Evolutionary conservation across 2,888 invertebrate genomes (phyloP).

Genomic region (Mimas tiliae): DNA sequence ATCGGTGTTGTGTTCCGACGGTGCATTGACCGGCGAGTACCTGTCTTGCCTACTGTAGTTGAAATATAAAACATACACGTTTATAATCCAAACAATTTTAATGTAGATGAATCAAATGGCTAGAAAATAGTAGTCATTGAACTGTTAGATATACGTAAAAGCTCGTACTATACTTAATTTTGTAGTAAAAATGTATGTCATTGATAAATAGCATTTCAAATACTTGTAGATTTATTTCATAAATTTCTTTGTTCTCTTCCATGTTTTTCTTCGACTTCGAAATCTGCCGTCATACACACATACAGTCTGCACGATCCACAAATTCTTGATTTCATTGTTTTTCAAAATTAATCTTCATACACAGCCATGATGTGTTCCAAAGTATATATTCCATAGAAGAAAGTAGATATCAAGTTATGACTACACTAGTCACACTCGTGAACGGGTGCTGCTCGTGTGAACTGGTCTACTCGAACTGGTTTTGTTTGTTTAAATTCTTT

Average conservation of each 20-base stretch:
- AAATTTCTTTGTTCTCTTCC: neutral
- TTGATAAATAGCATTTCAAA: neutral
- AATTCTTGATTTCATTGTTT: no score
- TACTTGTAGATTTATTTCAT: neutral
- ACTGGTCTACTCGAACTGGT: no score
- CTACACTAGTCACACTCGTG: no score
- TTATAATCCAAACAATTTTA: slow-evolving; percentile 47
- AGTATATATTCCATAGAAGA: no score
- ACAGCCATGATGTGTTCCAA: no score
- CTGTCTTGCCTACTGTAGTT: slow-evolving; percentile 40
- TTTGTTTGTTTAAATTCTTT: no score
- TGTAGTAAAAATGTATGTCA: neutral
- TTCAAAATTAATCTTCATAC: no score
- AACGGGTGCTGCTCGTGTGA: no score
- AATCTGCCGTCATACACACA: no score
- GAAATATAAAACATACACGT: slow-evolving; percentile 42
- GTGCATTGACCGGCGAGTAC: slow-evolving; percentile 53
- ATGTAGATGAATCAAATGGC: slow-evolving; percentile 47
- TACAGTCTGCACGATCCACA: no score
- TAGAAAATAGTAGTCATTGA: slow-evolving; percentile 23
- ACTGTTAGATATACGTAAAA: slow-evolving; percentile 33
- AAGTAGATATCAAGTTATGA: no score
- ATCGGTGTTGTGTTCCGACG: slow-evolving; percentile 38
- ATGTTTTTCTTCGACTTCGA: no score
- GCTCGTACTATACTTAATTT: neutral